Evolutionary conservation across 2,888 invertebrate genomes (phyloP), one percentile per base, ranked within the genome.

Genomic region (Stramonita haemastoma): DNA sequence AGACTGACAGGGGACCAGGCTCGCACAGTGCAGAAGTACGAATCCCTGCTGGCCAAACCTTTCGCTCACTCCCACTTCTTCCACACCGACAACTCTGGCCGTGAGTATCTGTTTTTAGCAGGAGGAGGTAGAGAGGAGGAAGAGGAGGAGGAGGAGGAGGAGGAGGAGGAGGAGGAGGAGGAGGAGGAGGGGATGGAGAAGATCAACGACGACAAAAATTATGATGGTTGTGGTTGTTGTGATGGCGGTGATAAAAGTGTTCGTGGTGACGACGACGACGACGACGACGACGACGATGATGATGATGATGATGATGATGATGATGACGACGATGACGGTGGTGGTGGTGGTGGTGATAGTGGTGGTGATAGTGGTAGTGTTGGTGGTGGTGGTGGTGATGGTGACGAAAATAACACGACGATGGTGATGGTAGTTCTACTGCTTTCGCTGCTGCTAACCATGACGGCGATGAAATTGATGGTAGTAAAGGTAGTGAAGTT

Each of bases 51-150:
- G 15, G 66, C 85, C 11, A 93, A 94, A 70, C 92, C 93, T 13
- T 92, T 93, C 17, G 92, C 93, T 0, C 36, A 89, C 13, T 93
- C 94, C 1, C 94, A 95, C 91, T 92, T 94, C 70, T 95, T 95
- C 92, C 94, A 95, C 89, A 94, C 93, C n/a, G 94, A 94, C 89
- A 94, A 92, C 79, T 91, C 93, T 26, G 93, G 93, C 84, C 89
- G 93, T 93, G 89, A 92, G 89, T 90, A 6, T 0, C 6, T 57
- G 73, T 26, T 0, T 32, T 46, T n/a, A n/a, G n/a, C n/a, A n/a
- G 46, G 29, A 77, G 77, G 77, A 4, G n/a, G n/a, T n/a, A n/a
- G n/a, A n/a, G 2, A 17, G 22, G 29, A 86, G n/a, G 17, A 29
- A 66, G n/a, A n/a, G 26, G 36, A 22, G 32, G 29, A 87, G n/a